Base-by-base conservation (phyloP, 2,797 vertebrate genomes). In the Sebastes aleutianus region DNA sequence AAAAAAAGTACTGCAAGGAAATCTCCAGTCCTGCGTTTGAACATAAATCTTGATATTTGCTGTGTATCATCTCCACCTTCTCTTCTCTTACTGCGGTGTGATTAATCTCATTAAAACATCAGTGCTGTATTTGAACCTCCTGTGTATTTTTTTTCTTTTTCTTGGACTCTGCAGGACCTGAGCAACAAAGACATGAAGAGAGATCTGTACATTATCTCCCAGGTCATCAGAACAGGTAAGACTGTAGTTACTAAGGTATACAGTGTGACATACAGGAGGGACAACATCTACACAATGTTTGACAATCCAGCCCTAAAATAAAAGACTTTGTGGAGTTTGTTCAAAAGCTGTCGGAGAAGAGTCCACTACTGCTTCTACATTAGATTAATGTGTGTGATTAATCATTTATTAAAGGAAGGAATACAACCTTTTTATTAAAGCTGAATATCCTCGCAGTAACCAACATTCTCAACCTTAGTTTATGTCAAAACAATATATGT, bases 171-270 rank as follows among this genome's bases (percentile, higher is more conserved):
- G 54, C 90, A 99, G 98, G 98, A 99, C 92, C 95, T 99, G 90
- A 99, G 98, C 94, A 99, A 97, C 93, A 99, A 98, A 90, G 98
- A 99, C 93, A 97, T 99, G 96, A 99, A 99, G 96, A 96, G 97
- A 86, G 98, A 99, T 88, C 96, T 99, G 54, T 98, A 99, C 91
- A 97, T 99, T 82, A 91, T 99, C 74, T 97, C 97, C 74, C 98
- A 99, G 79, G 97, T 99, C 78, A 97, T 99, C 90, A 95, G 98
- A 89, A 98, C 97, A 94, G 98, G 98, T 99, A 94, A 77, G 86
- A 57, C 47, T 6, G 8, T 8, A 11, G 20, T 31, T 26, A 10
- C 50, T 53, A 53, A 53, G 50, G 20, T n/a, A n/a, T n/a, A n/a
- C 50, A 53, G 50, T n/a, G 50, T 53, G 50, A 53, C 50, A 53